phyloP scores from a whole-genome alignment of 2,888 invertebrate genomes.

The Peribatodes rhomboidaria region DNA sequence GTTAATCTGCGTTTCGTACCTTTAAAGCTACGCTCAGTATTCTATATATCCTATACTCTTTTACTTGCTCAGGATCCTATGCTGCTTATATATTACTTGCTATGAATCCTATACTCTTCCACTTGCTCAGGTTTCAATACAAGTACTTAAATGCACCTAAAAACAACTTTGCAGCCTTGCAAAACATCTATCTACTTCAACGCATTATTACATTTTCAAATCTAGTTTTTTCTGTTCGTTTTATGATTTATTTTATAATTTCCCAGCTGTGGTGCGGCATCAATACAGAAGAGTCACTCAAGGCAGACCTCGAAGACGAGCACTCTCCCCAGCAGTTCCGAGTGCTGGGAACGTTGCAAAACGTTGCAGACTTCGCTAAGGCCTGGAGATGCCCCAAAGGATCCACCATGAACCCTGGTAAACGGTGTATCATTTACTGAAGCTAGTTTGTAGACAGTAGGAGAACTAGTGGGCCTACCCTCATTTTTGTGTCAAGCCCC shows the following conservation, averaged over 20 bases:
- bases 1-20: too few relatives aligned
- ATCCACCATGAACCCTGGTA: conserved; percentile 84
- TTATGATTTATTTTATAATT: conserved; percentile 1
- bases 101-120: too few relatives aligned
- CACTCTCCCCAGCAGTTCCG: conserved; percentile 91
- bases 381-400: conserved; percentile 86
- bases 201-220: neutral
- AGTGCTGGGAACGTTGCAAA: conserved; percentile 89
- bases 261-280: conserved; percentile 94
- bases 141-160: too few relatives aligned
- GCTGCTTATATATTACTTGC: too few relatives aligned
- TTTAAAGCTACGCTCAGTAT: too few relatives aligned
- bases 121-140: too few relatives aligned
- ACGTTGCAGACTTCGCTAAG: conserved; percentile 90
- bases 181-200: too few relatives aligned
- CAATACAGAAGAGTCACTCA: conserved; percentile 87
- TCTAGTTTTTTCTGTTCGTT: neutral
- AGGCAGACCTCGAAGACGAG: conserved; percentile 89
- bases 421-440: conserved; percentile 79
- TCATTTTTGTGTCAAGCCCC: too few relatives aligned
- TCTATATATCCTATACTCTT: too few relatives aligned
- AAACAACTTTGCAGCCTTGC: too few relatives aligned
- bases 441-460: neutral
- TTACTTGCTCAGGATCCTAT: too few relatives aligned
- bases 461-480: too few relatives aligned